These are phyloP conservation scores for Clamator glandarius DNA, from an alignment of 2,797 vertebrate species.

Conservation along the genomic window DNA sequence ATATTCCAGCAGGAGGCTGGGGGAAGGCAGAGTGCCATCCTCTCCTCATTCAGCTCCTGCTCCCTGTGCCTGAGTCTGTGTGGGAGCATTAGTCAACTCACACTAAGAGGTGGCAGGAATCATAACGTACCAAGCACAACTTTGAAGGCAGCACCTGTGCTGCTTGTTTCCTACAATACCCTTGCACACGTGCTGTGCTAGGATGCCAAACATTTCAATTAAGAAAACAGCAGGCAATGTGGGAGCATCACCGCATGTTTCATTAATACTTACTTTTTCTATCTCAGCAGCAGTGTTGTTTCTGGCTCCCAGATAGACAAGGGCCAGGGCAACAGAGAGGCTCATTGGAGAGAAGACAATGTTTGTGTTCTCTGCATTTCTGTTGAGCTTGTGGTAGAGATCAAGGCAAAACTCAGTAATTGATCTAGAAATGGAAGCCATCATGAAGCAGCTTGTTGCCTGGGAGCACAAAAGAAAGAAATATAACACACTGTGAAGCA, in stretches of 20 bases:
- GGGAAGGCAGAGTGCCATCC: neutral
- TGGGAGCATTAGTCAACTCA: fast-evolving
- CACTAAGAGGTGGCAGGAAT: neutral
- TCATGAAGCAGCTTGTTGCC: too few species aligned
- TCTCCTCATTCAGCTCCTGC: neutral
- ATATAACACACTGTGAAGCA: neutral
- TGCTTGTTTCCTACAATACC: neutral
- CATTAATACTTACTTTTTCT: conserved; percentile 55
- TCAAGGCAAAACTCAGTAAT: conserved; percentile 68
- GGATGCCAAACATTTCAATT: neutral
- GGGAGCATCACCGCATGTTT: neutral
- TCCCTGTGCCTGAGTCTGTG: neutral
- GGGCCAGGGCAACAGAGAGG: conserved; percentile 68
- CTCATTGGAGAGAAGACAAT: conserved; percentile 74
- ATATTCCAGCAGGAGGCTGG: neutral
- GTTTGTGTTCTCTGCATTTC: conserved; percentile 49
- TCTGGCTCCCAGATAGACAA: conserved; percentile 60
- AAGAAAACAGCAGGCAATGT: neutral
- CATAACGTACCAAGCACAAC: fast-evolving
- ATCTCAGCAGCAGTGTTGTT: conserved; percentile 66
- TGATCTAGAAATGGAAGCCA: conserved; percentile 42
- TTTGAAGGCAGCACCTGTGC: neutral
- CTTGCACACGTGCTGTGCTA: fast-evolving
- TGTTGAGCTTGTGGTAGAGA: conserved; percentile 72
- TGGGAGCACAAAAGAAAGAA: too few species aligned